Evolutionary conservation across 2,888 invertebrate species (phyloP).

Genomic region (Charanyca ferruginea): DNA sequence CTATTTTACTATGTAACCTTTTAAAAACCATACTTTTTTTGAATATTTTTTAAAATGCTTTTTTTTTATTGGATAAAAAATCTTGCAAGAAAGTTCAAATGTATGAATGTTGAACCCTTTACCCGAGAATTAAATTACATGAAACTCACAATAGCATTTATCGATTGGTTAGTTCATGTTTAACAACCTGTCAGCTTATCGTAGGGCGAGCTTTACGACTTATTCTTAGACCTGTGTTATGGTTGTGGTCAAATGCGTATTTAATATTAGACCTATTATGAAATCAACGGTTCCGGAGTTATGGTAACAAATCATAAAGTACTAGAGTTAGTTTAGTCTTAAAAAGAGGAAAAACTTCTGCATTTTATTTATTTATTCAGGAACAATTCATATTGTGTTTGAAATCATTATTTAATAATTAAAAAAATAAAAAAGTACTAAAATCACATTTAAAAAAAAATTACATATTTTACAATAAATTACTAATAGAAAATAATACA

Average conservation of each 20-base stretch:
- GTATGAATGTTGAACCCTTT: conserved; percentile 21
- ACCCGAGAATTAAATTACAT: conserved; percentile 61
- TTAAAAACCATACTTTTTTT: no score
- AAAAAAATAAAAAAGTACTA: no score
- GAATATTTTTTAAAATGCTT: no score
- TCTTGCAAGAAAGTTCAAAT: conserved; percentile 2
- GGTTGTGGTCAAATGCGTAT: conserved; percentile 63
- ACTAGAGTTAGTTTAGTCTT: conserved; percentile 30
- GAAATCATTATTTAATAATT: no score
- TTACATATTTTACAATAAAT: no score
- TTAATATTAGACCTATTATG: conserved; percentile 71
- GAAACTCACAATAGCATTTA: conserved; percentile 67
- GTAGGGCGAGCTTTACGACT: conserved; percentile 76
- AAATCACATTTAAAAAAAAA: no score
- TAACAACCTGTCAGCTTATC: conserved; percentile 82
- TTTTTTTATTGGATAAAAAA: not conserved
- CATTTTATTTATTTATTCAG: no score
- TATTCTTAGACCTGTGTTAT: conserved; percentile 74
- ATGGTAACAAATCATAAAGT: conserved; percentile 69
- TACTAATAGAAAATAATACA: no score
- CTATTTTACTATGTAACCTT: no score
- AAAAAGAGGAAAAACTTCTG: conserved; percentile 18
- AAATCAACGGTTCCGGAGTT: conserved; percentile 75
- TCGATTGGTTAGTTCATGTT: conserved; percentile 76
- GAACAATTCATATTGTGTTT: no score